Evolutionary conservation across 2,888 invertebrate species (phyloP).

Genomic region (Platypus cylindrus): DNA sequence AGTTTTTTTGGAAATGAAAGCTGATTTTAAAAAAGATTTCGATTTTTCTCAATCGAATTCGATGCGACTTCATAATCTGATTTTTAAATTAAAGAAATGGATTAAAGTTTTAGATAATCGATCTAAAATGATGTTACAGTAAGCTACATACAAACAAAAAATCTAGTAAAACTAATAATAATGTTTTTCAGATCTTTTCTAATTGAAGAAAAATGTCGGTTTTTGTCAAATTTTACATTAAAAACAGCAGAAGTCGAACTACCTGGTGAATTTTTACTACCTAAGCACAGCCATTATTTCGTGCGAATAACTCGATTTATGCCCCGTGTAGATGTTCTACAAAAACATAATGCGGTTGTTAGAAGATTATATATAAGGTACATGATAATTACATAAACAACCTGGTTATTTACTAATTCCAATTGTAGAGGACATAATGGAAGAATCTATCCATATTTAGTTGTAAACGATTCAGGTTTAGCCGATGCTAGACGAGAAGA

Average conservation of each 20-base stretch:
- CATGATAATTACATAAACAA: too few relatives aligned
- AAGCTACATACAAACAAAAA: conserved; percentile 31
- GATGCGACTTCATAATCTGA: conserved; percentile 85
- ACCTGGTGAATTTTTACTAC: conserved; percentile 87
- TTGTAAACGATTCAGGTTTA: conserved; percentile 87
- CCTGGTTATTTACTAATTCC: too few relatives aligned
- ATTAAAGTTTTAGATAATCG: conserved; percentile 90
- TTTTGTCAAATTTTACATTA: conserved; percentile 86
- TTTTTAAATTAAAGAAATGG: conserved; percentile 91
- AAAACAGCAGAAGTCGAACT: conserved; percentile 94
- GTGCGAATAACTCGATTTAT: conserved; percentile 92
- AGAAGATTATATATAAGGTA: conserved; percentile 56
- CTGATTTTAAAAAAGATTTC: conserved; percentile 88
- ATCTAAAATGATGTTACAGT: conserved; percentile 85
- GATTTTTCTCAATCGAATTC: conserved; percentile 86
- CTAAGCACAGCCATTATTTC: conserved; percentile 92
- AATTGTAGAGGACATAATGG: conserved; percentile 82
- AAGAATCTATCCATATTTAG: conserved; percentile 82
- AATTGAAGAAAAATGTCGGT: conserved; percentile 91
- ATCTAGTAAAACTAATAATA: conserved; percentile 1
- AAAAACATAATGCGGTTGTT: conserved; percentile 90
- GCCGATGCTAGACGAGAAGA: conserved; percentile 92
- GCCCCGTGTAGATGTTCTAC: conserved; percentile 91
- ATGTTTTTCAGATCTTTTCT: conserved; percentile 62
- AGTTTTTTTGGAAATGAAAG: conserved; percentile 92